These are phyloP conservation scores for Shargacucullia verbasci DNA, from an alignment of 2,888 invertebrate genomes.

Conservation along the genomic window DNA sequence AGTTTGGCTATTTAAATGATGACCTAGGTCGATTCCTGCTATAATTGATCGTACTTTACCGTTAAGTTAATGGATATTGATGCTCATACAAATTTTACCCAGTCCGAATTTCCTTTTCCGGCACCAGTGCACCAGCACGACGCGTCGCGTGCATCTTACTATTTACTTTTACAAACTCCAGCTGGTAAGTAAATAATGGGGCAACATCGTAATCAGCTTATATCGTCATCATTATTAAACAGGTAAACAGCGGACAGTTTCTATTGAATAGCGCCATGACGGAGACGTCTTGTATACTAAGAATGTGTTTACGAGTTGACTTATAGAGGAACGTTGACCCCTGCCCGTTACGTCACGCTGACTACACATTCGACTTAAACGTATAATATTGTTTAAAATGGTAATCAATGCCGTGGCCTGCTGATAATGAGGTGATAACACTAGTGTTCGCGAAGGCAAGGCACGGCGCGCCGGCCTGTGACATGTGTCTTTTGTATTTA, in stretches of 20 bases:
- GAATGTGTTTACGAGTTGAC: constrained; percentile 31
- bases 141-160: constrained; percentile 10
- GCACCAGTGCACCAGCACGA: neutral
- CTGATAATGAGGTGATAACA: constrained; percentile 78
- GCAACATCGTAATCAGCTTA: constrained; percentile 9
- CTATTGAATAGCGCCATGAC: constrained; percentile 3
- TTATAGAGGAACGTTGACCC: constrained; percentile 63
- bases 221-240: constrained; percentile 1
- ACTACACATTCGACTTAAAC: constrained; percentile 63
- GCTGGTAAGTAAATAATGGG: constrained; percentile 19
- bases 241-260: constrained; percentile 21
- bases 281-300: constrained; percentile 21
- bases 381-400: constrained; percentile 73
- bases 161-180: neutral
- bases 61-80: too few relatives aligned
- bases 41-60: too few relatives aligned
- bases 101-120: too few relatives aligned
- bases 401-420: constrained; percentile 73
- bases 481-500: constrained; percentile 50
- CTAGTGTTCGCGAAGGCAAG: constrained; percentile 59
- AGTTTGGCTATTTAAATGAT: too few relatives aligned
- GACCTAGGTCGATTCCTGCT: too few relatives aligned
- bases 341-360: constrained; percentile 55
- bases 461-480: constrained; percentile 58
- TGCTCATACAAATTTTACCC: too few relatives aligned